Evolutionary conservation across 2,797 vertebrate genomes (phyloP), one percentile per base, ranked within the genome.

Genomic region (Micrastur ruficollis): DNA sequence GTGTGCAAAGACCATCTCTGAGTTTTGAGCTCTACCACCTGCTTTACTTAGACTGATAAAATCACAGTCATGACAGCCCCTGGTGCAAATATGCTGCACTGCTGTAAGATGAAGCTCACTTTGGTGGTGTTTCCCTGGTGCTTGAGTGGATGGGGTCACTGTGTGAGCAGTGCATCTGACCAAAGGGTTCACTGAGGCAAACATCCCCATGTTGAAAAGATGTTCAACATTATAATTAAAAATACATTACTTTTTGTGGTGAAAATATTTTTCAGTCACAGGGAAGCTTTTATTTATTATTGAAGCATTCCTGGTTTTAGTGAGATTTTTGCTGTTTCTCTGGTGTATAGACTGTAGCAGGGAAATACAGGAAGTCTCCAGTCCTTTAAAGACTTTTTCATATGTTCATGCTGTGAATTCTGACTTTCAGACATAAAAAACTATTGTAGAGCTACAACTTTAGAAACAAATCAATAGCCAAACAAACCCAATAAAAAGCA

Each of bases 201-300:
- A 44, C 6, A 13, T 70, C 38, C 56, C 26, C 40, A 11, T 44
- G 31, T 15, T 52, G 80, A 81, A 79, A 76, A 70, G 70, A 49
- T 72, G 22, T 53, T 81, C 80, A 85, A 56, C 29, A 13, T 73
- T 72, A 16, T 53, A 84, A 83, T 83, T 75, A 62, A 94, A 95
- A 91, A 81, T 66, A 14, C 0, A 8, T 90, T 78, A 32, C 49
- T 81, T 83, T 49, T 82, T 73, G 81, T 87, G 84, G 74, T 93
- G 67, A 74, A 93, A 94, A 85, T 89, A 49, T 82, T 94, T 96
- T 74, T 75, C 84, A 88, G 0, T 86, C 66, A 73, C 27, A 79
- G 66, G 42, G 75, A 70, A 84, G 76, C 53, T 96, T 95, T 96
- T 89, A 94, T 90, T 94, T 88, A 86, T 93, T 96, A 92, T 86